phyloP scores from a whole-genome alignment of 2,797 vertebrate genomes.

The Emydoidea blandingii region DNA sequence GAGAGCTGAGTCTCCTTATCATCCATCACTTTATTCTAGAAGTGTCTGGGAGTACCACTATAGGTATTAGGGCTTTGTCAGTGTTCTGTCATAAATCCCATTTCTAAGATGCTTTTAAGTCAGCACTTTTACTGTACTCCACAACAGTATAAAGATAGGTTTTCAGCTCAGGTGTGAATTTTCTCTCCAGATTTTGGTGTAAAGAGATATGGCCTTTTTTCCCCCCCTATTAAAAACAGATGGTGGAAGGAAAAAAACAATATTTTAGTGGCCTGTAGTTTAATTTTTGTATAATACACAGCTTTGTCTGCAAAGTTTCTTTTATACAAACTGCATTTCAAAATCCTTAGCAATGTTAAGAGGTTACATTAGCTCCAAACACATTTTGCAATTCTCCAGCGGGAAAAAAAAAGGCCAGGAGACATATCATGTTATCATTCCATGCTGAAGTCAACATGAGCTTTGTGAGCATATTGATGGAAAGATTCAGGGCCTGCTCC shows the following conservation, averaged over 20 bases:
- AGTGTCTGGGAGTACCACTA: slow-evolving; percentile 3
- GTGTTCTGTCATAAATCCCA: background rate
- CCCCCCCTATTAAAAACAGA: background rate
- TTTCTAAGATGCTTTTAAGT: background rate
- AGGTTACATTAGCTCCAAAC: background rate
- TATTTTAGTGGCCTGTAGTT: background rate
- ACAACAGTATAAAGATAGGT: background rate
- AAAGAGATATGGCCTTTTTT: background rate
- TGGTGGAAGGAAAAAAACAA: background rate
- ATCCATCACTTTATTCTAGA: slow-evolving; percentile 23
- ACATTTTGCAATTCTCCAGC: too few relatives aligned
- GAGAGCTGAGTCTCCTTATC: slow-evolving; percentile 3
- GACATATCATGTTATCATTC: background rate
- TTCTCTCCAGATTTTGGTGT: background rate
- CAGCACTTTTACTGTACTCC: background rate
- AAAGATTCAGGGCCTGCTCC: background rate
- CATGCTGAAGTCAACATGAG: background rate
- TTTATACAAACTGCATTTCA: background rate
- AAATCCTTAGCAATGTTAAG: background rate
- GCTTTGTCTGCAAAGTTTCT: background rate
- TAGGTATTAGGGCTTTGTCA: background rate
- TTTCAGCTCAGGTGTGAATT: slow-evolving; percentile 17
- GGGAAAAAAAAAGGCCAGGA: background rate
- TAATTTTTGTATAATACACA: background rate
- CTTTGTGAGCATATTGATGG: background rate